Evolutionary conservation across 2,113 vertebrate genomes (phyloP), one percentile per base, ranked within the genome.

Genomic region (Poeciliopsis prolifica): DNA sequence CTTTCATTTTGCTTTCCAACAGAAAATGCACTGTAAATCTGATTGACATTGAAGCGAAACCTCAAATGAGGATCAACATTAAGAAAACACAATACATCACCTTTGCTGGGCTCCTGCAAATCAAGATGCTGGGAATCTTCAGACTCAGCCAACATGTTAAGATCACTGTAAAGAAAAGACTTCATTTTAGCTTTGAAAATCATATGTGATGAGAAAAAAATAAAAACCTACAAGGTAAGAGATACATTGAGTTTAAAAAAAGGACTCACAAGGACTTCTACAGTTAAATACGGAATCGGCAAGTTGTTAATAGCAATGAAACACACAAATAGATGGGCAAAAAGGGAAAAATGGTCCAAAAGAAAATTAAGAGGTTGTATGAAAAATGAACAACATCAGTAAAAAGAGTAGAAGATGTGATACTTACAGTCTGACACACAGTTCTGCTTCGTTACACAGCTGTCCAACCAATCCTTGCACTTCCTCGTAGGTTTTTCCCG

Each of bases 371-470:
- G 22, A 22, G 9, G 22, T 7, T 19, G 44, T n/a, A n/a, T 22
- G 22, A 71, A 30, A 37, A 24, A 60, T 22, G 33, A 33, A 22
- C 62, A 22, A 3, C 6, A 19, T 30, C 6, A 22, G 30, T 33
- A 17, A 33, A 64, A 17, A 58, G 35, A 48, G 37, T 29, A 63
- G 26, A 17, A 69, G 37, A 72, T 12, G 19, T 94, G 93, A 92
- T 93, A 98, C 98, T 98, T 95, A 99, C 98, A 99, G 96, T 95
- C 98, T 96, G 96, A 99, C 95, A 94, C 97, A 99, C 92, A 99
- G 95, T 93, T 99, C 98, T 87, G 97, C 97, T 92, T 99, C 98
- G 90, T 95, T 95, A 93, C 95, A 97, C 76, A 94, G 96, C 75
- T 97, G 97, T 84, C 93, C 93, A 72, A 98, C 95, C 63, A 98